Evolutionary conservation across 2,888 invertebrate genomes (phyloP).

Genomic region (Bimastos eiseni): DNA sequence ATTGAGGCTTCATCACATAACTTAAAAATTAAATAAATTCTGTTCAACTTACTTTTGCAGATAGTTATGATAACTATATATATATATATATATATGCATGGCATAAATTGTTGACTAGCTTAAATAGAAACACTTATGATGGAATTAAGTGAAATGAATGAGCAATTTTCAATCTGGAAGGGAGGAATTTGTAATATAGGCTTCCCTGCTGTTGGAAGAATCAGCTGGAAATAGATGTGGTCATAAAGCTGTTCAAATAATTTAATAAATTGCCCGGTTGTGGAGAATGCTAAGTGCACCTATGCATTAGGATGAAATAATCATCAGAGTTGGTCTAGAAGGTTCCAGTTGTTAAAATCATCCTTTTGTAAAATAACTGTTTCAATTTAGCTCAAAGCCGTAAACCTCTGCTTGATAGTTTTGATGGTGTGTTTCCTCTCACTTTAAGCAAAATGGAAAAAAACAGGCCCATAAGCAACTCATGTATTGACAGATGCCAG

Average conservation of each 20-base stretch:
- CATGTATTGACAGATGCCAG: no score
- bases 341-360: background rate
- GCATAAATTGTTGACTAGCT: background rate
- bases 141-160: background rate
- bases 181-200: background rate
- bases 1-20: no score
- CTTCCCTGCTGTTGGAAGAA: background rate
- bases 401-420: background rate
- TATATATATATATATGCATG: no score
- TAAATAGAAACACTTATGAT: background rate
- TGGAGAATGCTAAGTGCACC: background rate
- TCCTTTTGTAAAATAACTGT: background rate
- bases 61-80: background rate
- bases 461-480: no score
- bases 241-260: background rate
- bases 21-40: background rate
- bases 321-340: background rate
- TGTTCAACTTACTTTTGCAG: background rate
- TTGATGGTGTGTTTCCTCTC: background rate
- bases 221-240: background rate
- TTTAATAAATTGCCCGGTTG: background rate
- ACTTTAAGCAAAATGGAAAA: background rate
- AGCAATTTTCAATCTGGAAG: background rate
- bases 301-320: background rate
- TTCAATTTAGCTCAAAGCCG: background rate